phyloP scores from a whole-genome alignment of 2,113 vertebrate genomes.

The Ariopsis seemanni region DNA sequence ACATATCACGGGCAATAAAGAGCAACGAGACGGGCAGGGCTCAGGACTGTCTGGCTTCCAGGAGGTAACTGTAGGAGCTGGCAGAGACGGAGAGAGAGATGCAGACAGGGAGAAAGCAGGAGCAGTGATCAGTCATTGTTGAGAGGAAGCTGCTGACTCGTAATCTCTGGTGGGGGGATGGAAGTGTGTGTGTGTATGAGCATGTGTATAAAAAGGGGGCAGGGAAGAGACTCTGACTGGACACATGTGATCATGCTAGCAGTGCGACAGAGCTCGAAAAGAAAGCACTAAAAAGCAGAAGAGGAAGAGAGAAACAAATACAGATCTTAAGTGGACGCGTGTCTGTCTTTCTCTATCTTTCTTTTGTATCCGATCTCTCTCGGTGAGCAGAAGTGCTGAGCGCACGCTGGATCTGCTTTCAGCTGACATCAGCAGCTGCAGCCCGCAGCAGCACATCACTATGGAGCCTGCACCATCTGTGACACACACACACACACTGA shows the following conservation, averaged over 20 bases:
- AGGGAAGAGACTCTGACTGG: conserved; percentile 59
- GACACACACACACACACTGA: conserved; percentile 67
- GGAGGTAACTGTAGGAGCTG: conserved; percentile 29
- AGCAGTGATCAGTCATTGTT: conserved; percentile 65
- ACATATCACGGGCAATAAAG: conserved; percentile 43
- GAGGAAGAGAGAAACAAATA: background rate
- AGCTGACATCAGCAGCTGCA: conserved; percentile 96
- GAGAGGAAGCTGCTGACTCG: conserved; percentile 70
- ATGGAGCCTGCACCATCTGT: conserved; percentile 88
- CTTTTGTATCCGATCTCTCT: background rate
- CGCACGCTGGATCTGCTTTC: conserved; percentile 90
- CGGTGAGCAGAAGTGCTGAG: conserved; percentile 89
- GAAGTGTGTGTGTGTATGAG: conserved; percentile 46
- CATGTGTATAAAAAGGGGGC: conserved; percentile 49
- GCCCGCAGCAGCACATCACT: conserved; percentile 87
- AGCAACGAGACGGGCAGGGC: conserved; percentile 37
- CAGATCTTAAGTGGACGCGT: too few relatives aligned
- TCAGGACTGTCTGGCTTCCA: conserved; percentile 36
- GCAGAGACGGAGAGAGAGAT: conserved; percentile 36
- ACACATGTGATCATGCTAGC: conserved; percentile 38
- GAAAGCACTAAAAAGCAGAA: background rate
- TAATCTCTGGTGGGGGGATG: conserved; percentile 59
- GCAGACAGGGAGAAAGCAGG: conserved; percentile 33
- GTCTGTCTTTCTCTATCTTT: conserved; percentile 1
- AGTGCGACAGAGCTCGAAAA: background rate